Base-by-base conservation (phyloP, 2,888 invertebrate species). In the Drosophila austrosaltans region DNA sequence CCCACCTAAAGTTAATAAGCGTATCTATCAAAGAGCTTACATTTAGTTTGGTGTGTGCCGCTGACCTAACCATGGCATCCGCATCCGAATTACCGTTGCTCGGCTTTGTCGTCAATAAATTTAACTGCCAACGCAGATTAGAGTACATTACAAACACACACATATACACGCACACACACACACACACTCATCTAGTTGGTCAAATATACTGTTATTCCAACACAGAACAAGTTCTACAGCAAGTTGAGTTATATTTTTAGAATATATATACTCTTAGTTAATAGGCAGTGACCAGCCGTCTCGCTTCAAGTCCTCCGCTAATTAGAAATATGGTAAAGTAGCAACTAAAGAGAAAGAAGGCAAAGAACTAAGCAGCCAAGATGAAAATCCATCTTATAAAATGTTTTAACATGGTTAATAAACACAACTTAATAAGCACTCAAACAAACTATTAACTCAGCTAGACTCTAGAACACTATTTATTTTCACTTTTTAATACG, bases 191-290 rank as follows among this genome's bases (percentile, higher is more conserved):
- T 53, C 22, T 22, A 10, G 48, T 48, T 48, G 48, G 48, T 56
- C 56, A 71, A 79, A 77, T 81, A 68, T 71, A 81, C 82, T 72
- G 82, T 81, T 81, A 81, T 79, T 79, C 77, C 75, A 81, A 82
- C 77, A 82, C 75, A 79, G 16, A 81, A 48, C 48, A 79, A 81
- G 81, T 81, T 81, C 75, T 60, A 75, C 78, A 78, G 72, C 76
- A 78, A 70, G 66, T 67, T 67, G 64, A 72, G 76, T 81, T 81
- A 70, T 71, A 75, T 80, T 79, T 76, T 42, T 36, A 36, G 40
- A 69, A 53, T 63, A 48, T 28, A 60, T 53, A 44, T 22, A 72
- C 57, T 73, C 78, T 65, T 71, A 57, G 63, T 57, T 66, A 69
- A 69, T 71, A 72, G 77, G 62, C 77, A 72, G 73, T 83, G 77